Evolutionary conservation across 2,113 vertebrate species (phyloP).

Genomic region (Trogon surrucura): DNA sequence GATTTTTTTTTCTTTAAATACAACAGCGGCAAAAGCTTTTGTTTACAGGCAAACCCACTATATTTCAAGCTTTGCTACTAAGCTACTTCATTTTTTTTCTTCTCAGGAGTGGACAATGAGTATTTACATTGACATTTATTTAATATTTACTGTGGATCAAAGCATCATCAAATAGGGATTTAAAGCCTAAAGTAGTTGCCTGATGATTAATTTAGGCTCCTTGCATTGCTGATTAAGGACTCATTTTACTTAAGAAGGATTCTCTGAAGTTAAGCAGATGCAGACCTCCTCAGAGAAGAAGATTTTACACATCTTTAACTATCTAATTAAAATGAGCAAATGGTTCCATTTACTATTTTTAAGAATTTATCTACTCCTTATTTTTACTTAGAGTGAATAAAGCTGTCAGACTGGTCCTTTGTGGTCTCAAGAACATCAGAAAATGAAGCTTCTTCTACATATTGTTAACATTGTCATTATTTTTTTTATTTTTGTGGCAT

Average conservation of each 20-base stretch:
- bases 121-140: neutral
- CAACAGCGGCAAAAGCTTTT: neutral
- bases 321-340: slow-evolving; percentile 20
- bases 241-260: slow-evolving; percentile 6
- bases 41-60: neutral
- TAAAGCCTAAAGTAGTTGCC: neutral
- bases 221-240: slow-evolving; percentile 9
- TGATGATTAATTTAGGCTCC: slow-evolving; percentile 23
- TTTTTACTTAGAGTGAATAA: neutral
- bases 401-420: neutral
- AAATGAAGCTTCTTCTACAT: neutral
- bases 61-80: neutral
- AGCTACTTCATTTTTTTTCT: neutral
- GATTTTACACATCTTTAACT: slow-evolving; percentile 19
- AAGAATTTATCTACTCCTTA: neutral
- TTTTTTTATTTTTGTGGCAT: neutral
- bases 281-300: slow-evolving; percentile 11
- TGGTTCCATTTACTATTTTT: slow-evolving; percentile 17
- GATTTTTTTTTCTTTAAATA: neutral
- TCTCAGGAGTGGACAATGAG: neutral
- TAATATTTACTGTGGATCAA: slow-evolving; percentile 37
- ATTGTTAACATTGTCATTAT: neutral
- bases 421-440: neutral
- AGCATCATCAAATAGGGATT: neutral
- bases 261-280: slow-evolving; percentile 27